Evolutionary conservation across 2,113 vertebrate genomes (phyloP).

Genomic region (Cebus imitator): DNA sequence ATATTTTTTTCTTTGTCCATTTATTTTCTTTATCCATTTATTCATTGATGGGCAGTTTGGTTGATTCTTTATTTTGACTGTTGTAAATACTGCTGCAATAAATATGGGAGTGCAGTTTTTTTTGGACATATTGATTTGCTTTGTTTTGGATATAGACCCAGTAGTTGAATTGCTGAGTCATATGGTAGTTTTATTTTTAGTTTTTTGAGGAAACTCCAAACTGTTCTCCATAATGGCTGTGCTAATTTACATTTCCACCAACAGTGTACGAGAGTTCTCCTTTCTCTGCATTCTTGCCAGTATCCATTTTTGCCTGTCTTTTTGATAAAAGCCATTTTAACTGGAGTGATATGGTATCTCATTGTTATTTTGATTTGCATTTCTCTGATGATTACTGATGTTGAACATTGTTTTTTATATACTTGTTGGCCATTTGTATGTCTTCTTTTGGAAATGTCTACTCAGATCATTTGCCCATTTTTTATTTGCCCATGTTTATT

Average conservation of each 20-base stretch:
- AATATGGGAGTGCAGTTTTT: background rate
- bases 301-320: background rate
- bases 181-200: background rate
- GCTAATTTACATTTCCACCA: background rate
- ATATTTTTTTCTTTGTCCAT: too few relatives aligned
- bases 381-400: background rate
- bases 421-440: background rate
- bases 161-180: background rate
- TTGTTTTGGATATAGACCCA: background rate
- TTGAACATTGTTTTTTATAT: background rate
- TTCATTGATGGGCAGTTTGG: background rate
- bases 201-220: background rate
- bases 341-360: background rate
- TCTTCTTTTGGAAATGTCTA: background rate
- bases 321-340: background rate
- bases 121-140: background rate
- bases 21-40: background rate
- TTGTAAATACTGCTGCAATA: background rate
- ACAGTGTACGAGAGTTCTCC: background rate
- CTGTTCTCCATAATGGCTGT: background rate
- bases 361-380: background rate
- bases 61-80: background rate
- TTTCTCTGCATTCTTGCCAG: background rate
- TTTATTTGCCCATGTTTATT: background rate
- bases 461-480: background rate